Evolutionary conservation across 2,797 vertebrate species (phyloP), one percentile per base, ranked within the genome.

Genomic region (Cossypha heuglini): DNA sequence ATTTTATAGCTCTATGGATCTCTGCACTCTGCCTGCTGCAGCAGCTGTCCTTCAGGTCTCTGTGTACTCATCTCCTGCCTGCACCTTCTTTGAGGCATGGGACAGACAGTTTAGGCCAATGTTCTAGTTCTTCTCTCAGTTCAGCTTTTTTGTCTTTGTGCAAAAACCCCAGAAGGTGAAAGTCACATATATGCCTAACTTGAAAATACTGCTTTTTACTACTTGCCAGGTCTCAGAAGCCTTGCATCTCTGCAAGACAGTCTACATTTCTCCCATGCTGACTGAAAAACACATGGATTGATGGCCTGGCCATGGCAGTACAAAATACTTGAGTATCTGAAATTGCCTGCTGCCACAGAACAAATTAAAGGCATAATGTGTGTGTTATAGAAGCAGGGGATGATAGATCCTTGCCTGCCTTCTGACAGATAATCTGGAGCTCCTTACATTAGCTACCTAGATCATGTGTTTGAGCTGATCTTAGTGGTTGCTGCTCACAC

Each of bases 261-360:
- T 63, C 78, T 77, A 7, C 0, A 2, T 46, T 92, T 94, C 74
- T 64, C 59, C 78, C 26, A 19, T 71, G 28, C 54, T 83, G 68
- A 33, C 68, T 94, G 64, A 67, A 95, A 88, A 94, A 52, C 55
- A 51, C 9, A 2, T 16, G 48, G 48, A 80, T 86, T 86, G 75
- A 83, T 90, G 90, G 38, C 58, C 38, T 85, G 64, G n/a, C 68
- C 11, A 4, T 17, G 29, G 38, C 59, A 77, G 51, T 38, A 85
- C 38, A 69, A 91, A 93, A 67, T 85, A 58, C 61, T 64, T 71
- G 61, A 85, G 81, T 61, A 80, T 63, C 90, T 75, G 67, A 95
- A 92, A 95, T 92, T 94, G 33, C 77, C 37, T 92, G 66, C 88
- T 97, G 91, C 86, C 45, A 37, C 18, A 59, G 80, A 91, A 57